Base-by-base conservation (phyloP, 2,113 vertebrate species). In the Podilymbus podiceps region DNA sequence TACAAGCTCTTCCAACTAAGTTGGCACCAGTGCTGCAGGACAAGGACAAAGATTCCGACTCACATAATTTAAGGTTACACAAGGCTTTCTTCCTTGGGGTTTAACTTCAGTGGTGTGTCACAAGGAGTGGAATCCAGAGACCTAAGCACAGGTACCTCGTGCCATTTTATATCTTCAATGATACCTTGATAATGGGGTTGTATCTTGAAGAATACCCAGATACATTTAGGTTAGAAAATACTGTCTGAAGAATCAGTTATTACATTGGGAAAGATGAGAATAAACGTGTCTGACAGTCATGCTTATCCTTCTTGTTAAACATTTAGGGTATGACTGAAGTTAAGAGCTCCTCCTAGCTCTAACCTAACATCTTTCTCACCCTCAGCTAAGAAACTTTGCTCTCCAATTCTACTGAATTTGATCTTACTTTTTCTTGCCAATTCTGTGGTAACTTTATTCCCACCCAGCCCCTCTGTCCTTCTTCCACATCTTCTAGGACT, bases 11-110 rank as follows among this genome's bases (percentile, higher is more conserved):
- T 94, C 80, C 74, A 53, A 9, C 30, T 78, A 22, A 63, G 11
- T 23, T 88, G 67, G n/a, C 30, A 76, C n/a, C 74, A 40, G 50
- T 88, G 52, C 53, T 92, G 79, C 46, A 90, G 53, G 71, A 38
- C 82, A 92, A 90, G 67, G 71, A 82, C 83, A 94, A 67, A 92
- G 42, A 92, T 42, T 67, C 68, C 81, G 60, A 63, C 64, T 90
- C 52, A 47, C 9, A 25, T 64, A 72, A 30, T 87, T 73, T 44
- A 42, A 77, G 60, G 52, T 83, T 85, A 63, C 30, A 50, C 69
- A 58, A 44, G 56, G 22, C 76, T 55, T 64, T 64, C 47, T 63
- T 92, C 56, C 67, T 69, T 28, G 14, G 8, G 14, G 12, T 63
- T 90, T 93, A 67, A 83, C 74, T 53, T 68, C 75, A 59, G 42